A percentile compares a stretch with the other conserved stretches of the same genome.
Conservation (phyloP, 92 coral and sea anemone genomes). For the Pocillopora meandrina region DNA sequence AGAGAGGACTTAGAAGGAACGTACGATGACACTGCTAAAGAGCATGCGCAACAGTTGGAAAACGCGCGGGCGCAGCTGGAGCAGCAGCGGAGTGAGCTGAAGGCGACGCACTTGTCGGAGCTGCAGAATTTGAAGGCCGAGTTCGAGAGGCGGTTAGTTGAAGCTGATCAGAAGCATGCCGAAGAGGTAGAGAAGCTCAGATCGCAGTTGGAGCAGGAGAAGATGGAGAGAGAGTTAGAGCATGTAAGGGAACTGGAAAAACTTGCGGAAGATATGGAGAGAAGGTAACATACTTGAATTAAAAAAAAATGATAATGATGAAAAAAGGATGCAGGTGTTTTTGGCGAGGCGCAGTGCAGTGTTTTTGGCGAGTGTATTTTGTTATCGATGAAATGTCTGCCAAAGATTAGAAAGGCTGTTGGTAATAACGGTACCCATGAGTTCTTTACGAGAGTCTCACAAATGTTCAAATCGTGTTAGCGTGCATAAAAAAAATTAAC, state of each 20-base stretch:
- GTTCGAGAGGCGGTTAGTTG: conserved; percentile 67
- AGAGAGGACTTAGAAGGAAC: conserved; percentile 75
- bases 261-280: conserved; percentile 81
- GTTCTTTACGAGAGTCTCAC: no score
- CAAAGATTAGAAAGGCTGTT: no score
- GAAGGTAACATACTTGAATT: conserved; percentile 55
- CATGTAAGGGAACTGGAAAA: conserved; percentile 86
- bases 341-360: no score
- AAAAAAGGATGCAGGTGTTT: no score
- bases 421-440: no score
- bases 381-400: no score
- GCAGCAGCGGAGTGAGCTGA: conserved; percentile 65
- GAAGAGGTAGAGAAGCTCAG: conserved; percentile 75
- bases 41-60: conserved; percentile 84
- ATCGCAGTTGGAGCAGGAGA: conserved; percentile 81
- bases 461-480: no score
- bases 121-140: conserved; percentile 69
- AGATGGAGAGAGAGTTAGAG: conserved; percentile 84
- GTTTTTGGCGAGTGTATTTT: no score
- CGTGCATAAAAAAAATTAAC: no score
- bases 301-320: no score
- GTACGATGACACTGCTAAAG: conserved; percentile 69
- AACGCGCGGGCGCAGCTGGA: conserved; percentile 85
- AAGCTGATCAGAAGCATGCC: conserved; percentile 61
- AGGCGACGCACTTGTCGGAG: conserved; percentile 76